phyloP scores from a whole-genome alignment of 2,113 vertebrate species.

The Loxodonta africana region DNA sequence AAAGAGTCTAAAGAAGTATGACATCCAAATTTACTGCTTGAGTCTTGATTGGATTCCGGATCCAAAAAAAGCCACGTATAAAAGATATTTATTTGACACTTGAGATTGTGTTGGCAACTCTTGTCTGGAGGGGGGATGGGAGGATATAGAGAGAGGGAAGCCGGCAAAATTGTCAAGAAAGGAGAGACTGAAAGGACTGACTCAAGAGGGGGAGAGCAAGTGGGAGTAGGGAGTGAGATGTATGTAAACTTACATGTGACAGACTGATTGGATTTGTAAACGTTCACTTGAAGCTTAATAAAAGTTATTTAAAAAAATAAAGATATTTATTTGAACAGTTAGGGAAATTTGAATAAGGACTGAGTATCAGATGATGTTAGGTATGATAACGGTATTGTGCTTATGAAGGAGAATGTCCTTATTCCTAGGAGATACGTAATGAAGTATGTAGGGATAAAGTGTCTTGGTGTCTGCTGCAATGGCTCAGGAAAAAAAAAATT shows the following conservation, averaged over 20 bases:
- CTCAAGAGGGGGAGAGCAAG: too few relatives aligned
- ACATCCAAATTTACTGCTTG: not conserved
- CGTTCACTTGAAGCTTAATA: too few relatives aligned
- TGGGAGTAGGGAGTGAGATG: too few relatives aligned
- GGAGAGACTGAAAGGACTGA: too few relatives aligned
- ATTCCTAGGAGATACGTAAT: not conserved
- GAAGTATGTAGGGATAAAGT: not conserved
- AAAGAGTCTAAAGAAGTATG: not conserved
- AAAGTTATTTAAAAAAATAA: not conserved
- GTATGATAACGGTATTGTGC: not conserved
- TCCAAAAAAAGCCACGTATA: not conserved
- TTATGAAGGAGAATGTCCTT: not conserved
- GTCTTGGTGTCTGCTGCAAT: conserved; percentile 11
- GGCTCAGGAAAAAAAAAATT: not conserved
- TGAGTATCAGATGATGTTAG: not conserved
- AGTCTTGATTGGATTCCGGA: not conserved
- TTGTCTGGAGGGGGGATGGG: too few relatives aligned
- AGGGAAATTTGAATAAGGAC: not conserved
- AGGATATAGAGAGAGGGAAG: too few relatives aligned
- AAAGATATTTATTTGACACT: not conserved
- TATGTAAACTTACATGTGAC: too few relatives aligned
- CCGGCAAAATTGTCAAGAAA: too few relatives aligned
- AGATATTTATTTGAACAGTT: not conserved
- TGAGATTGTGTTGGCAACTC: too few relatives aligned
- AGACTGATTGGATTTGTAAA: too few relatives aligned